Base-by-base conservation (phyloP, 2,888 invertebrate species). In the Argyresthia goedartella region DNA sequence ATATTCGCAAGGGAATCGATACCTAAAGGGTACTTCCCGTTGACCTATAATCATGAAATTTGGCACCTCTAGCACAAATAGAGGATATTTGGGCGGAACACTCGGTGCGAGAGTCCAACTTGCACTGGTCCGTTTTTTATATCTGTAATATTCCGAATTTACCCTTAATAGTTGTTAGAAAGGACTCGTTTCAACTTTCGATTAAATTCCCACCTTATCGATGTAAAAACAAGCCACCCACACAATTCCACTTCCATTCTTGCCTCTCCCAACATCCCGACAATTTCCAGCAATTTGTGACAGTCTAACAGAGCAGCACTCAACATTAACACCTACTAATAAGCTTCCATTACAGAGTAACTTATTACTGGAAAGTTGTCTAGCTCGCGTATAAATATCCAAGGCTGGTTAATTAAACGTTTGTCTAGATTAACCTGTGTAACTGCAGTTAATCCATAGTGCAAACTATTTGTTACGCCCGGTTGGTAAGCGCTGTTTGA, bases 381-480 rank as follows among this genome's bases (percentile, higher is more conserved):
- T 44, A 14, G 36, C 48, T 48, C 15, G 35, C 48, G 48, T 10
- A 35, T 48, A 48, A 48, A 48, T 47, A 13, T 47, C 47, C 34
- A 44, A 16, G 13, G n/a, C 25, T 13, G 10, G 13, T 14, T 48
- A 48, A 48, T 48, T 48, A 48, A 48, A 35, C 48, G 48, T 48
- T 48, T 48, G 48, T 48, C 48, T 39, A 36, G 48, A 48, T 48
- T 48, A 44, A 44, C 44, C 14, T 44, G 14, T 44, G 44, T 44
- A 8, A 15, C 13, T 15, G 44, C 15, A 14, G n/a, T 44, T 44
- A 44, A 14, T 41, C 8, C 11, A 41, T 11, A 41, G 4, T 7
- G 41, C 6, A 25, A 25, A 25, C 25, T 25, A 25, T 25, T 25
- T 25, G 25, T 25, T 25, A 25, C 25, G 25, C 25, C n/a, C 25